These are phyloP conservation scores for Gallinago paraguaiae DNA, from an alignment of 2,113 vertebrate species.

Conservation along the genomic window DNA sequence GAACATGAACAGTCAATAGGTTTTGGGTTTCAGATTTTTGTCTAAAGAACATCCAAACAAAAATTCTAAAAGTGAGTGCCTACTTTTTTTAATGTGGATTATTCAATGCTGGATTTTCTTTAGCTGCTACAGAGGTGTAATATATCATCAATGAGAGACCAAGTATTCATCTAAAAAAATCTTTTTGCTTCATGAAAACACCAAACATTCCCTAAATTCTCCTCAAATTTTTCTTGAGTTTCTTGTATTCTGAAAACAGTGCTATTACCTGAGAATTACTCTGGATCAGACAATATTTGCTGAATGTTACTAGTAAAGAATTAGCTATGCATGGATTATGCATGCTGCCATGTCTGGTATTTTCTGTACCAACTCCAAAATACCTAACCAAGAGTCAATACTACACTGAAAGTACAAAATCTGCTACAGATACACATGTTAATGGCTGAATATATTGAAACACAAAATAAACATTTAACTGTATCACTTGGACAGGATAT, in stretches of 20 bases:
- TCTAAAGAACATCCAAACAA: neutral
- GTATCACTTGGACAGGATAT: neutral
- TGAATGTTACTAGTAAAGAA: neutral
- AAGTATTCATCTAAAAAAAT: neutral
- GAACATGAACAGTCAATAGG: neutral
- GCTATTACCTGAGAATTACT: neutral
- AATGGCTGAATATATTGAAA: neutral
- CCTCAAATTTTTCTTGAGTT: neutral
- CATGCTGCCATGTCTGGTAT: neutral
- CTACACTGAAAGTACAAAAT: neutral
- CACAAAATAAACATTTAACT: neutral
- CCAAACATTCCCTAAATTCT: neutral
- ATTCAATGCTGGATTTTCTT: neutral
- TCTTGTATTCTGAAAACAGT: neutral
- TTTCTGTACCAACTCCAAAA: neutral
- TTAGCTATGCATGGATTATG: neutral
- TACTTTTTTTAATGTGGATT: neutral
- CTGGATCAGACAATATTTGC: neutral
- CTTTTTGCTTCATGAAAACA: neutral
- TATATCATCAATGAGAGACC: neutral
- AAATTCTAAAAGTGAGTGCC: neutral
- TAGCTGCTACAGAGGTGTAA: neutral
- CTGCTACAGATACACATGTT: neutral
- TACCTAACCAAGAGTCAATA: neutral
- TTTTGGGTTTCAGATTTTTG: neutral